Conservation (phyloP, 2,797 vertebrate species). For the Tachyglossus aculeatus region DNA sequence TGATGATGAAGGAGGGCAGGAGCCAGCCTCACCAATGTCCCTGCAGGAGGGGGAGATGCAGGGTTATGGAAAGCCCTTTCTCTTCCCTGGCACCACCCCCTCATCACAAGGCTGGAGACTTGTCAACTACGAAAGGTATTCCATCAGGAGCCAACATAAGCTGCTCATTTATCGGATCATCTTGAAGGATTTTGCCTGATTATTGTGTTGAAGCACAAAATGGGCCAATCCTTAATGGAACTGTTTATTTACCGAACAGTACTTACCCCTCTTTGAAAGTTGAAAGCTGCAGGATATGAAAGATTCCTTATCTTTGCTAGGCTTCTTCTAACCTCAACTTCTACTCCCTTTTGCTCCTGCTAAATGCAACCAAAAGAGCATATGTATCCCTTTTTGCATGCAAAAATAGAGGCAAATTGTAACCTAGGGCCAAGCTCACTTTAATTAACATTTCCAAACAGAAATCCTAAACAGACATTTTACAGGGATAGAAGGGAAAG, state of each 20-base stretch:
- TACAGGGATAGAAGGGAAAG: constrained; percentile 35
- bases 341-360: constrained; percentile 37
- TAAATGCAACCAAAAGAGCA: constrained; percentile 60
- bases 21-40: no score
- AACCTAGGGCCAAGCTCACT: constrained; percentile 65
- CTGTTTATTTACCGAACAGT: constrained; percentile 34
- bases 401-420: constrained; percentile 58
- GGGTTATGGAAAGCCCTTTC: no score
- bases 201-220: no score
- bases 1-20: no score
- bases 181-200: no score
- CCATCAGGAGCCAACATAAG: no score
- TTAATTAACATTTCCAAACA: constrained; percentile 71
- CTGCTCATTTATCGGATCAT: no score
- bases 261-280: constrained; percentile 45
- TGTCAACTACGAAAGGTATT: no score
- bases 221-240: no score
- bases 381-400: constrained; percentile 65
- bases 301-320: neutral
- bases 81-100: no score
- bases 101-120: no score
- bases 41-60: no score
- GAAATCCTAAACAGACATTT: constrained; percentile 49
- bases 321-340: constrained; percentile 51
- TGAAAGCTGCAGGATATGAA: constrained; percentile 22